Evolutionary conservation across 2,888 invertebrate species (phyloP), one percentile per base, ranked within the genome.

Genomic region (Proisotoma minuta): DNA sequence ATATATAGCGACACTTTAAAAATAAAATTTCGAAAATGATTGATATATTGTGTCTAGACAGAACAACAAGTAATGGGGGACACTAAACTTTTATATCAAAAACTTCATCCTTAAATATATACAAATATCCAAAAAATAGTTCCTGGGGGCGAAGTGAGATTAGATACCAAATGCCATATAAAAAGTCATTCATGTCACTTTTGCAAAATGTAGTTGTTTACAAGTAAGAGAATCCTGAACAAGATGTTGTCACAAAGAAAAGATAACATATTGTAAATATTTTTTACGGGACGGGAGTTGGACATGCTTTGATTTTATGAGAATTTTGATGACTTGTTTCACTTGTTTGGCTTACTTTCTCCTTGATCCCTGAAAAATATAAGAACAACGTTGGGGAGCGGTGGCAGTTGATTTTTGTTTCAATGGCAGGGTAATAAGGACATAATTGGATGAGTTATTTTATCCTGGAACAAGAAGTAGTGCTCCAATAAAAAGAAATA

Each of bases 41-140:
- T 66, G 66, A 69, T 66, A 65, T 60, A 65, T 59, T 50, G 65
- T 51, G 69, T 69, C 69, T 69, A 69, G 69, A 69, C 69, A 65
- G 65, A 66, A 66, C 59, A 60, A 57, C 43, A 4, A n/a, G 52
- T n/a, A n/a, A n/a, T n/a, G n/a, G n/a, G n/a, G n/a, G n/a, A n/a
- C n/a, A n/a, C n/a, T n/a, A n/a, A n/a, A n/a, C n/a, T n/a, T n/a
- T n/a, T n/a, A n/a, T n/a, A n/a, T n/a, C n/a, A n/a, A n/a, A n/a
- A n/a, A n/a, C n/a, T n/a, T n/a, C n/a, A n/a, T n/a, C n/a, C n/a
- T n/a, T n/a, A n/a, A n/a, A n/a, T n/a, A n/a, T n/a, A n/a, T n/a
- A n/a, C n/a, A n/a, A n/a, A n/a, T n/a, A n/a, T n/a, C n/a, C n/a
- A n/a, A n/a, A n/a, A n/a, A n/a, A n/a, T n/a, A n/a, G n/a, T n/a